Evolutionary conservation across 2,888 invertebrate genomes (phyloP).

Genomic region (Amorpha juglandis): DNA sequence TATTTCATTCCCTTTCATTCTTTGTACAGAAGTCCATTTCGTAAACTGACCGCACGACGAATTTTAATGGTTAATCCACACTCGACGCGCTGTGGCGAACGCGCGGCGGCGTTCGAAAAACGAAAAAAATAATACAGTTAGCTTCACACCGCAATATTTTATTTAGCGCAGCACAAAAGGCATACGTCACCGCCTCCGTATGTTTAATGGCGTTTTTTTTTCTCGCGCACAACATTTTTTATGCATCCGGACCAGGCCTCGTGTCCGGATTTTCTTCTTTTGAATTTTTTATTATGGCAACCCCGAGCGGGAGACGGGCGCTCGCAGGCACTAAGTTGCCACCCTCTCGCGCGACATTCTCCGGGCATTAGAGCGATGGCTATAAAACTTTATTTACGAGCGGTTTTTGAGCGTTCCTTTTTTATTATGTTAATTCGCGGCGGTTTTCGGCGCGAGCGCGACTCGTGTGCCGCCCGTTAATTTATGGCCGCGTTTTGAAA

Average conservation of each 20-base stretch:
- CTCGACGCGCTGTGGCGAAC: not conserved
- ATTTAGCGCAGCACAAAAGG: constrained; percentile 28
- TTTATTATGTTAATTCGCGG: constrained; percentile 80
- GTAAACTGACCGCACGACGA: not conserved
- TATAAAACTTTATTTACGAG: constrained; percentile 80
- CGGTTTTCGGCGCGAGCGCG: constrained; percentile 42
- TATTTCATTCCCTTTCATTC: not conserved
- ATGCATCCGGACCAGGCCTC: constrained; percentile 48
- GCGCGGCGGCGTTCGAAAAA: not conserved
- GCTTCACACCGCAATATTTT: constrained; percentile 23
- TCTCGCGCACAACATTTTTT: constrained; percentile 43
- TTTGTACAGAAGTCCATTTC: not conserved
- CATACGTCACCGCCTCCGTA: constrained; percentile 48
- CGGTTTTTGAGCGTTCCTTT: constrained; percentile 73
- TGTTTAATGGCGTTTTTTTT: constrained; percentile 55
- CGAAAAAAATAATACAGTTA: constrained; percentile 10
- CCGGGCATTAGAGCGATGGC: constrained; percentile 76
- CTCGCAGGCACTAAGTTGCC: constrained; percentile 30
- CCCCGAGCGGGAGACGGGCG: constrained; percentile 37
- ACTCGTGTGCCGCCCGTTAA: constrained; percentile 55
- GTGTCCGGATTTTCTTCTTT: constrained; percentile 52
- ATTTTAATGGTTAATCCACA: constrained; percentile 13
- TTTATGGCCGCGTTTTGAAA: constrained; percentile 53
- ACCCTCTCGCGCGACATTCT: constrained; percentile 64
- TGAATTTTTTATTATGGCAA: constrained; percentile 54